Conservation (phyloP, 2,888 invertebrate genomes). For the Limnephilus marmoratus region DNA sequence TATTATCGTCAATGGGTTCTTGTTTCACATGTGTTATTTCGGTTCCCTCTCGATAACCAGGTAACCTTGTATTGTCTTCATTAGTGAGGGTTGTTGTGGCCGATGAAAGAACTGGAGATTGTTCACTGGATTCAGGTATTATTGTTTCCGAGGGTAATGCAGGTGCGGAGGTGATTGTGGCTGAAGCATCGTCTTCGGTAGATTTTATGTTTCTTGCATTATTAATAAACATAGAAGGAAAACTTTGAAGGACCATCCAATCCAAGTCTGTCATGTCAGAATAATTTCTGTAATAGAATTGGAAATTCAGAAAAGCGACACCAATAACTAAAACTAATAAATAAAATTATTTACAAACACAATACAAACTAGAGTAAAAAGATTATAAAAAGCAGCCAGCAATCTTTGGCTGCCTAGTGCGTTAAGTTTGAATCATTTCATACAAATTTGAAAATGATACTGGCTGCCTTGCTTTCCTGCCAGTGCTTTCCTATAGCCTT, state of each 20-base stretch:
- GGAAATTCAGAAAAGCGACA: not conserved
- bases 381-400: too few relatives aligned
- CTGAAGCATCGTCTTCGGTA: not conserved
- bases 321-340: not conserved
- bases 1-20: not conserved
- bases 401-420: too few relatives aligned
- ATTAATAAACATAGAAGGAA: slow-evolving; percentile 2
- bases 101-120: not conserved
- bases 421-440: too few relatives aligned
- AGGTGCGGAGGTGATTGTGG: not conserved
- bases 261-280: slow-evolving; percentile 3
- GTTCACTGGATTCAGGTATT: not conserved
- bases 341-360: not conserved
- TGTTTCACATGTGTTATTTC: not conserved
- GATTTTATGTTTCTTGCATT: not conserved
- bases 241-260: slow-evolving; percentile 27
- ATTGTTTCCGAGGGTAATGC: not conserved
- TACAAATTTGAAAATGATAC: too few relatives aligned
- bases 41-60: not conserved
- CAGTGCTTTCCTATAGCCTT: too few relatives aligned
- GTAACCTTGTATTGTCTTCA: not conserved
- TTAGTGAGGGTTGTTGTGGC: not conserved
- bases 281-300: not conserved
- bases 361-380: not conserved
- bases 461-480: too few relatives aligned